Percentiles rank a stretch among this genome's conserved stretches.
phyloP scores from a whole-genome alignment of 2,113 vertebrate genomes.

The Microcebus ravelobensis region DNA sequence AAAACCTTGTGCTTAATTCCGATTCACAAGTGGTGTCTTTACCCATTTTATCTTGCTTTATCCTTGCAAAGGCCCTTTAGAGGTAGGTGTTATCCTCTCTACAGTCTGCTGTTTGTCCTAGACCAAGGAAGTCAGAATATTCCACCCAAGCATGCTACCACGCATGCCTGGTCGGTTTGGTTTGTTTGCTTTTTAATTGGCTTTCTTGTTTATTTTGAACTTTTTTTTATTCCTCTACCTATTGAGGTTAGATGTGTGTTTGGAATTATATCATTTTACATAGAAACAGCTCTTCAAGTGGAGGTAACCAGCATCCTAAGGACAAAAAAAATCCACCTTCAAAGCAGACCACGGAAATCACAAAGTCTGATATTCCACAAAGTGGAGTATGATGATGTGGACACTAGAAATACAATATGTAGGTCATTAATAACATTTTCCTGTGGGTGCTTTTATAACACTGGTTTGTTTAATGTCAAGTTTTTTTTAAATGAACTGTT shows the following conservation, averaged over 20 bases:
- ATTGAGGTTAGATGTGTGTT: conserved; percentile 36
- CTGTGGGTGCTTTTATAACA: background rate
- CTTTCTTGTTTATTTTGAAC: background rate
- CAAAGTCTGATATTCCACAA: background rate
- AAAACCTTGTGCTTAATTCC: background rate
- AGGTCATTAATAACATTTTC: background rate
- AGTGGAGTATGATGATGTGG: background rate
- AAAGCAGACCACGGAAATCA: conserved; percentile 18
- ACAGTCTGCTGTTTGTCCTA: background rate
- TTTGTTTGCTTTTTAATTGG: background rate
- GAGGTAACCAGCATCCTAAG: background rate
- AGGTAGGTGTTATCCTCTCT: conserved; percentile 66
- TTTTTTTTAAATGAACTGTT: background rate
- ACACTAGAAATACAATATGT: background rate
- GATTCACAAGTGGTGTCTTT: no score
- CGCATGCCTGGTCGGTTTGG: background rate
- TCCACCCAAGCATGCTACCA: background rate
- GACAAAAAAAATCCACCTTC: conserved; percentile 10
- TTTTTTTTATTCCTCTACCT: conserved; percentile 20
- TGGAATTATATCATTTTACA: background rate
- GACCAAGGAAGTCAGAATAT: background rate
- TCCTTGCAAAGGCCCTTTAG: background rate
- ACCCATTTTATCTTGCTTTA: background rate
- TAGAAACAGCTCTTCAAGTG: background rate
- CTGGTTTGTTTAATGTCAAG: background rate